Evolutionary conservation across 2,888 invertebrate species (phyloP), one percentile per base, ranked within the genome.

Genomic region (Galeruca laticollis): DNA sequence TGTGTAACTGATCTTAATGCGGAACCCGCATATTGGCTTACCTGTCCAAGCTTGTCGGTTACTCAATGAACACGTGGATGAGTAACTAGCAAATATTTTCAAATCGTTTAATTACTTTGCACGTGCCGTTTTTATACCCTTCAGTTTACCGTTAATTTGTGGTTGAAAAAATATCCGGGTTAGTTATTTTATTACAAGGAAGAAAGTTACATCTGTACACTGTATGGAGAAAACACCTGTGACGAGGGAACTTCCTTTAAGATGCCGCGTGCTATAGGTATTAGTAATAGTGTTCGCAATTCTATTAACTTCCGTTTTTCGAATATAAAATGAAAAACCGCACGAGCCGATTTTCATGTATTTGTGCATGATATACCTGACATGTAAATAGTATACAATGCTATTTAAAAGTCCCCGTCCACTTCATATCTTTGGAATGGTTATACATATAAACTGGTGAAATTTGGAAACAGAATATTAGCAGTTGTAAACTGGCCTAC

Each of bases 11-110:
- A 69, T 69, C 60, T 37, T 47, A 54, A 65, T 54, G 65, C 69
- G 69, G 69, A 69, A 69, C 69, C 69, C 69, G 69, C 65, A 69
- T 69, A 69, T 69, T 65, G 60, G 49, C 60, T 65, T 69, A 69
- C 69, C 64, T 69, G 65, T 69, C 69, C 69, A 69, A 69, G 69
- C 69, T 69, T 65, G 69, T 69, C 69, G 54, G 65, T 69, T 65
- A 60, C 21, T 69, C 64, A 65, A 69, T 65, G 52, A 64, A 64
- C 69, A 69, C 69, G 69, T 69, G 69, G 65, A 64, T 65, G 60
- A 60, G 54, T 54, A 60, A 65, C 54, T 54, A 20, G 54, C 69
- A 60, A 65, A 65, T 69, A 65, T 69, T 64, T 63, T 52, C 54
- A 69, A 69, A 69, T 64, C 65, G 60, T 69, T 69, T 60, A 69